Conservation (phyloP, 2,797 vertebrate genomes). For the Sebastes taczanowskii region DNA sequence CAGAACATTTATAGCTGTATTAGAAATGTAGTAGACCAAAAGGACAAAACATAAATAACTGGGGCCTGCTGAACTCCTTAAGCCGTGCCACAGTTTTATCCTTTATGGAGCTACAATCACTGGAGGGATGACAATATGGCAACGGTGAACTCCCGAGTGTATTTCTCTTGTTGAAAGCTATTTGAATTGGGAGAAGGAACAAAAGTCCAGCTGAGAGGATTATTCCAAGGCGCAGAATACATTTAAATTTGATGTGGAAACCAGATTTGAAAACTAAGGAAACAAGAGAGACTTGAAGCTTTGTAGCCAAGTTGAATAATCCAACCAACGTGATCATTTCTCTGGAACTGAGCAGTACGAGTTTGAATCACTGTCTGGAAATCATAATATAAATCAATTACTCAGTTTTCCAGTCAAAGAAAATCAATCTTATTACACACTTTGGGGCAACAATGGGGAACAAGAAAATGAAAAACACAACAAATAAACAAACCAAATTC, state of each 20-base stretch:
- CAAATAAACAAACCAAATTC: neutral
- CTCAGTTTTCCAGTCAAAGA: slow-evolving; percentile 13
- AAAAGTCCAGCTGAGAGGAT: slow-evolving; percentile 51
- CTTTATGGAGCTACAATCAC: slow-evolving; percentile 22
- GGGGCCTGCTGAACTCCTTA: slow-evolving; percentile 41
- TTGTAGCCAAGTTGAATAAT: slow-evolving; percentile 39
- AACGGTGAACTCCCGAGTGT: slow-evolving; percentile 15
- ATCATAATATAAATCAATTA: slow-evolving; percentile 27
- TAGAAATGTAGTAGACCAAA: slow-evolving; percentile 4
- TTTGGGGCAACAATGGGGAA: neutral
- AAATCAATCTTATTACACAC: slow-evolving; percentile 16
- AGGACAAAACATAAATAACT: slow-evolving; percentile 7
- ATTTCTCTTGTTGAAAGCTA: slow-evolving; percentile 46
- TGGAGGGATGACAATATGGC: slow-evolving; percentile 42
- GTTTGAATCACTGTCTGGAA: slow-evolving; percentile 9
- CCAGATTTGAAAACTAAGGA: slow-evolving; percentile 53
- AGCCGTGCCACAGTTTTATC: slow-evolving; percentile 19
- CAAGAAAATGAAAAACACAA: neutral
- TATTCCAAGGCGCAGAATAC: slow-evolving; percentile 46
- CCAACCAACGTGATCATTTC: slow-evolving; percentile 22
- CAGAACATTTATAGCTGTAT: slow-evolving; percentile 6
- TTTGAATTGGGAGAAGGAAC: slow-evolving; percentile 49
- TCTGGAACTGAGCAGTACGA: slow-evolving; percentile 27
- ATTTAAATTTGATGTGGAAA: slow-evolving; percentile 59
- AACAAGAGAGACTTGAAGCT: slow-evolving; percentile 22